Conservation (phyloP, 2,888 invertebrate species). For the Agrochola lychnidis region DNA sequence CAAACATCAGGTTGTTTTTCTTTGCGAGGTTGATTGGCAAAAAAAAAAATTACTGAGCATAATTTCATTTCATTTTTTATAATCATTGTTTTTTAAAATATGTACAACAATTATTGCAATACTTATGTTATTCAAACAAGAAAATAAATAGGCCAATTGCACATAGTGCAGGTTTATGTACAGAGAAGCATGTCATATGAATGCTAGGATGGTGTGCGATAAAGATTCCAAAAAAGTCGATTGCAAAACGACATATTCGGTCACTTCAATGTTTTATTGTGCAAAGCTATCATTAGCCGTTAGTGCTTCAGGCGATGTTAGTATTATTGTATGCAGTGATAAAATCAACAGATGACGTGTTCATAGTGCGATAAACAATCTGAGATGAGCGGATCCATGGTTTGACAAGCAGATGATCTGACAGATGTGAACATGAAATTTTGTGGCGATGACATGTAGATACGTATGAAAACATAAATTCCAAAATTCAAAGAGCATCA, state of each 20-base stretch:
- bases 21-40: not conserved
- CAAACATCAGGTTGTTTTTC: not conserved
- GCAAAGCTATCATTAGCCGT: constrained; percentile 59
- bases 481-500: constrained; percentile 83
- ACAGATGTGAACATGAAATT: constrained; percentile 53
- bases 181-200: constrained; percentile 46
- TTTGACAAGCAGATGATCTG: constrained; percentile 66
- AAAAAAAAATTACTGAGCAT: not conserved
- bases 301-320: constrained; percentile 59
- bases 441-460: constrained; percentile 52
- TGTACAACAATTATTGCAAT: constrained; percentile 40
- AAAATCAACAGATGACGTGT: constrained; percentile 48
- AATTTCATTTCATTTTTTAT: not conserved
- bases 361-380: constrained; percentile 55
- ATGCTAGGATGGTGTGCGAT: constrained; percentile 38
- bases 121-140: constrained; percentile 36
- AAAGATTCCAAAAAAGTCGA: constrained; percentile 50
- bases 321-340: constrained; percentile 52
- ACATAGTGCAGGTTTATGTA: constrained; percentile 45
- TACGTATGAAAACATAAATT: constrained; percentile 67
- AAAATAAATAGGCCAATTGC: constrained; percentile 43
- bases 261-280: constrained; percentile 42
- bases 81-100: not conserved
- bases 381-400: constrained; percentile 53
- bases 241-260: constrained; percentile 44